Percentiles rank a stretch among this genome's conserved stretches.
Conservation (phyloP, 2,797 vertebrate genomes). For the Philypnodon macrostomus region DNA sequence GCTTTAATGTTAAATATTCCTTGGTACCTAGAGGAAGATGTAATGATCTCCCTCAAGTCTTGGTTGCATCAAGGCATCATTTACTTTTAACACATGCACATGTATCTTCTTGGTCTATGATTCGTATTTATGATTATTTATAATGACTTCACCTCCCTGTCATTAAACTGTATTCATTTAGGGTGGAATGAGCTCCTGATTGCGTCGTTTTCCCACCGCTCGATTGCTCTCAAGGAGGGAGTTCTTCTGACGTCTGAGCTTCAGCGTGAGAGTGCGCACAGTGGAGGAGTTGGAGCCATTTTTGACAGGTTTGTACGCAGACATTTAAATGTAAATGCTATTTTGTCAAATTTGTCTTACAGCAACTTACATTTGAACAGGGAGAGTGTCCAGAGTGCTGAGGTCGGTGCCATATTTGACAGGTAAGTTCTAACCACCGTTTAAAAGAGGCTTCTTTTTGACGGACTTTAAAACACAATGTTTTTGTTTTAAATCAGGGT, state of each 20-base stretch:
- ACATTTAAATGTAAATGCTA: background rate
- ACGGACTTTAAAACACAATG: background rate
- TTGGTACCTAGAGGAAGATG: no score
- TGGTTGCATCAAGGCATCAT: no score
- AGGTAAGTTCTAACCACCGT: conserved; percentile 70
- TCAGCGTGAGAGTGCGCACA: conserved; percentile 89
- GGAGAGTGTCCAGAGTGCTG: conserved; percentile 88
- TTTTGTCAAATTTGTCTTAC: background rate
- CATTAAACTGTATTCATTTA: conserved; percentile 40
- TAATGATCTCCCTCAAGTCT: no score
- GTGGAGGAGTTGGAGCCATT: conserved; percentile 91
- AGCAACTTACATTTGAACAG: conserved; percentile 53
- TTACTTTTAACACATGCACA: no score
- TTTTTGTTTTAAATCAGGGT: conserved; percentile 74
- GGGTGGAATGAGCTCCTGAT: conserved; percentile 98
- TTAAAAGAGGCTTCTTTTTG: background rate
- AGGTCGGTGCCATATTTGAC: conserved; percentile 94
- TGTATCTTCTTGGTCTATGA: no score
- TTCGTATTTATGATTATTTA: no score
- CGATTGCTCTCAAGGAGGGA: conserved; percentile 90
- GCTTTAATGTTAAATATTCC: no score
- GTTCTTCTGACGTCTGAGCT: conserved; percentile 92
- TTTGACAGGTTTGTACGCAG: conserved; percentile 84
- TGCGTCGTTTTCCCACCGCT: conserved; percentile 96
- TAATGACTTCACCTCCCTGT: no score